Evolutionary conservation across 2,888 invertebrate species (phyloP).

Genomic region (Philonicus albiceps): DNA sequence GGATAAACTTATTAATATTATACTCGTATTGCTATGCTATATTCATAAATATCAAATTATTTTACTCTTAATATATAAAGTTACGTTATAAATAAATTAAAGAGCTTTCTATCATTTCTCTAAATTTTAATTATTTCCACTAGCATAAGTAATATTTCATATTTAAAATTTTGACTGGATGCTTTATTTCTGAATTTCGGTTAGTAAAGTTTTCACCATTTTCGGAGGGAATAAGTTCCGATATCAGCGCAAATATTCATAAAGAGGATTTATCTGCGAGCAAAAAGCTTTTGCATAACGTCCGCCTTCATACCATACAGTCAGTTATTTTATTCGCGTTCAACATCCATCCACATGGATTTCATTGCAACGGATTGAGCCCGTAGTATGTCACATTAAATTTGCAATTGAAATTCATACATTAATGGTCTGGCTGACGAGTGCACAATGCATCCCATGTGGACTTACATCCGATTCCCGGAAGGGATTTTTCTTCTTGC

Average conservation of each 20-base stretch:
- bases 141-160: background rate
- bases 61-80: background rate
- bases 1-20: too few species aligned
- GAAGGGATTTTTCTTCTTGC: background rate
- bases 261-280: background rate
- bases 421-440: background rate
- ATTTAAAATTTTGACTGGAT: background rate
- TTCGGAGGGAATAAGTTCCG: background rate
- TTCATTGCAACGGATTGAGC: background rate
- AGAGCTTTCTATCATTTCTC: background rate
- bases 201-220: background rate
- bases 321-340: background rate
- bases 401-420: background rate
- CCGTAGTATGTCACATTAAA: background rate
- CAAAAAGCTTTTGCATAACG: background rate
- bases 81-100: background rate
- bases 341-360: background rate
- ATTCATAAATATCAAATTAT: too few species aligned
- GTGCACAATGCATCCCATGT: background rate
- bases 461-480: background rate
- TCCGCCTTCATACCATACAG: background rate
- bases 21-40: too few species aligned
- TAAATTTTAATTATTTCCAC: background rate
- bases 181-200: background rate
- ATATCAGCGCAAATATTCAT: background rate